Evolutionary conservation across 2,888 invertebrate genomes (phyloP).

Genomic region (Aricia artaxerxes): DNA sequence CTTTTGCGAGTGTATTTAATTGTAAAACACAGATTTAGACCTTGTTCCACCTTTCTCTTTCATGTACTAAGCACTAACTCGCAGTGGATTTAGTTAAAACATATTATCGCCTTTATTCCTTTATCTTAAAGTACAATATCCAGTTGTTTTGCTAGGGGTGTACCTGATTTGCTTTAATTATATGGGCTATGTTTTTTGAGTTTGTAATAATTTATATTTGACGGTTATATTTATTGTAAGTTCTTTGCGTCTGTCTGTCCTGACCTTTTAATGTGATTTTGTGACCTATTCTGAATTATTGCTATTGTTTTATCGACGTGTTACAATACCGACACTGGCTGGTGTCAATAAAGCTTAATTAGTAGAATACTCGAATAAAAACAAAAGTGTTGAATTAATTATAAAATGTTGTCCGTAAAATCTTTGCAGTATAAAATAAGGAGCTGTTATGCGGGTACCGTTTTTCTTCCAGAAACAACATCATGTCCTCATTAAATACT

Average conservation of each 20-base stretch:
- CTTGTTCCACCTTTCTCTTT: constrained; percentile 35
- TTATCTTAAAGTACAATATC: not conserved
- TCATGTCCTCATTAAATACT: too few species aligned
- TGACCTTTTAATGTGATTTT: constrained; percentile 8
- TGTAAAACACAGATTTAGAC: constrained; percentile 34
- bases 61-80: constrained; percentile 29
- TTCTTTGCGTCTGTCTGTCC: constrained; percentile 6
- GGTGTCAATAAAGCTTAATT: not conserved
- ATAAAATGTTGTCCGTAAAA: not conserved
- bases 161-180: constrained; percentile 18
- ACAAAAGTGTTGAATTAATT: not conserved
- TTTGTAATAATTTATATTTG: constrained; percentile 28
- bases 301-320: not conserved
- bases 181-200: constrained; percentile 22
- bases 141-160: not conserved
- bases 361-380: not conserved
- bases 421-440: not conserved
- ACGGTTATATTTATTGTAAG: constrained; percentile 9
- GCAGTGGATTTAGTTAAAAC: not conserved
- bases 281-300: constrained; percentile 13
- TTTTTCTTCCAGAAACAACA: too few species aligned
- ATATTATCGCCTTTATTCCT: not conserved
- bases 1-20: constrained; percentile 33
- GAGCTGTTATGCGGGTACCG: not conserved
- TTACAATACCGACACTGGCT: not conserved